Conservation (phyloP, 2,888 invertebrate genomes). For the Macaria notata region DNA sequence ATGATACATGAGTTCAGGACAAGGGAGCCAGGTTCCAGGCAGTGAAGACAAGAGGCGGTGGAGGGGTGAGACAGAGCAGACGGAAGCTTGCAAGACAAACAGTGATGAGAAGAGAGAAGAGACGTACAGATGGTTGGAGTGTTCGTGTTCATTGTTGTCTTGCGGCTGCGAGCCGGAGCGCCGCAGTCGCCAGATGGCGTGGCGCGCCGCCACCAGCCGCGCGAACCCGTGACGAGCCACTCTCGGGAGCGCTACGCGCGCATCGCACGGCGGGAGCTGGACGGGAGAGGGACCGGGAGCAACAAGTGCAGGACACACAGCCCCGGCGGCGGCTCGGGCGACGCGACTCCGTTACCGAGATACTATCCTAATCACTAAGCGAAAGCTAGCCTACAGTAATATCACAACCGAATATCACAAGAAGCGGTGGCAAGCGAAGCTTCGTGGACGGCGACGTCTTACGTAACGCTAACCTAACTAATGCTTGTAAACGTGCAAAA, state of each 20-base stretch:
- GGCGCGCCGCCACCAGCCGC: slow-evolving; percentile 87
- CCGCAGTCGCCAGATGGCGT: slow-evolving; percentile 87
- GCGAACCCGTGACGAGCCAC: slow-evolving; percentile 88
- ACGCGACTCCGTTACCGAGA: slow-evolving; percentile 49
- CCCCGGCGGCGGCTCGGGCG: slow-evolving; percentile 51
- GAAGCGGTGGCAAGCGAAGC: slow-evolving; percentile 79
- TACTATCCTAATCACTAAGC: slow-evolving; percentile 53
- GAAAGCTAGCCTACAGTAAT: slow-evolving; percentile 74
- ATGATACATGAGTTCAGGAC: not conserved
- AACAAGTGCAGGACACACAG: slow-evolving; percentile 52
- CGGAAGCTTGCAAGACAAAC: slow-evolving; percentile 49
- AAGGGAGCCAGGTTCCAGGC: not conserved
- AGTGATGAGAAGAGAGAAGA: slow-evolving; percentile 59
- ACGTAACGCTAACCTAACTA: slow-evolving; percentile 76
- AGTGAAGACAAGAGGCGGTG: slow-evolving; percentile 25
- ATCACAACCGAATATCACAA: slow-evolving; percentile 82
- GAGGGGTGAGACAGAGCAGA: slow-evolving; percentile 36
- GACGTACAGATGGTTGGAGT: slow-evolving; percentile 81
- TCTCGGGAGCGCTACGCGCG: slow-evolving; percentile 70
- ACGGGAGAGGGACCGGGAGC: slow-evolving; percentile 42
- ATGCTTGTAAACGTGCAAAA: slow-evolving; percentile 75
- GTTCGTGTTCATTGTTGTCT: slow-evolving; percentile 78
- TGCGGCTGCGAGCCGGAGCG: slow-evolving; percentile 80
- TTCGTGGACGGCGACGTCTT: slow-evolving; percentile 80
- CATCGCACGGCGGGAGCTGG: slow-evolving; percentile 52